Base-by-base conservation (phyloP, 2,888 invertebrate genomes). In the Germaria angustata region DNA sequence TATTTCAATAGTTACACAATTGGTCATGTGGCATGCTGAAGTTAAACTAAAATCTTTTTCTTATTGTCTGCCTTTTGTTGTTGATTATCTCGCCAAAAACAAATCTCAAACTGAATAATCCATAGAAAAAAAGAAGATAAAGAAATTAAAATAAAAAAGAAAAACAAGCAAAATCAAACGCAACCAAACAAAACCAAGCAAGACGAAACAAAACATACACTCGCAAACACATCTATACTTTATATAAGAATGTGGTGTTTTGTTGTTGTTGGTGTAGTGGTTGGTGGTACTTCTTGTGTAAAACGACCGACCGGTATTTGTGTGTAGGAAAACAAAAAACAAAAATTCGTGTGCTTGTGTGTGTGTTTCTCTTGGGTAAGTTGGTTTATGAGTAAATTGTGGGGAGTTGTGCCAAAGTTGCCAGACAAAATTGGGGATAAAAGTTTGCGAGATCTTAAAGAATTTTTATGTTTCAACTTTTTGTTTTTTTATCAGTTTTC, bases 11-110 rank as follows among this genome's bases (percentile, higher is more conserved):
- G 20, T 36, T 44, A 57, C 55, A 68, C 72, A 66, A 79, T 75
- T 79, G 79, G 53, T 75, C 79, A 71, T 75, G 79, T 71, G 51
- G 82, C 82, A 79, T 71, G 82, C 65, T 71, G 59, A 76, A 82
- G 75, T 82, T 53, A 71, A 71, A 82, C 82, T 82, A 66, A 81
- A 82, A 77, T 77, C 51, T 77, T 69, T 82, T 71, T 75, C 71
- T 71, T 82, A 36, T 75, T 79, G 75, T 71, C 68, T 69, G 69
- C 59, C 75, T 71, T 75, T 76, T 80, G 80, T 66, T 80, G 79
- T 79, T 79, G 79, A 66, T 68, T 80, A 80, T 73, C 79, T 68
- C 51, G 59, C 46, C 41, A 20, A 61, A 55, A 44, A 57, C 66
- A 72, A 72, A 79, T 72, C 79, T 66, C 72, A 79, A 72, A 73